Evolutionary conservation across 2,888 invertebrate genomes (phyloP).

Genomic region (Perizoma affinitatum): DNA sequence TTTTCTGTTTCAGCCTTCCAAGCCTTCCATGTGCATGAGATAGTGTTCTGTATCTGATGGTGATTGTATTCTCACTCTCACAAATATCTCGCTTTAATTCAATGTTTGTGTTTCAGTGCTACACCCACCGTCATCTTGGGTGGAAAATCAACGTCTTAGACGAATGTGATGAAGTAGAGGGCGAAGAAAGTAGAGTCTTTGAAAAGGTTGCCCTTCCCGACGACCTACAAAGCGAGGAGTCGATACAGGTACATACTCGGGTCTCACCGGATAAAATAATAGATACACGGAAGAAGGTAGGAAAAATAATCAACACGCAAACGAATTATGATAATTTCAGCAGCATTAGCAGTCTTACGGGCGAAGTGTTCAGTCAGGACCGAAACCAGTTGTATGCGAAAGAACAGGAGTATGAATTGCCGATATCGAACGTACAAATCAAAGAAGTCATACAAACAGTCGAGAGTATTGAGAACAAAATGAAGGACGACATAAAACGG

Average conservation of each 20-base stretch:
- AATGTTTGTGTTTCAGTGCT: slow-evolving; percentile 87
- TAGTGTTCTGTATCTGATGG: slow-evolving; percentile 60
- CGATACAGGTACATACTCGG: slow-evolving; percentile 87
- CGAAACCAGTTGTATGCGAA: slow-evolving; percentile 52
- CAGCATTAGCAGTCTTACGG: slow-evolving; percentile 67
- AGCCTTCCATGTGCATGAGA: slow-evolving; percentile 80
- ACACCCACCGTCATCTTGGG: slow-evolving; percentile 95
- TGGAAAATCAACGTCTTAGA: slow-evolving; percentile 98
- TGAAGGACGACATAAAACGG: slow-evolving; percentile 60
- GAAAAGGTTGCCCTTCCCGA: slow-evolving; percentile 65
- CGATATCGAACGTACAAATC: slow-evolving; percentile 71
- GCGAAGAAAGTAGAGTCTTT: slow-evolving; percentile 80
- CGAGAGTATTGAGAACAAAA: slow-evolving; percentile 68
- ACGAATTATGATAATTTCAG: slow-evolving; percentile 80
- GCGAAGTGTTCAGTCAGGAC: slow-evolving; percentile 56
- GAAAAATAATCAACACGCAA: slow-evolving; percentile 79
- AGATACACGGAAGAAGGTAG: slow-evolving; percentile 69
- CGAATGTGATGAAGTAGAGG: slow-evolving; percentile 87
- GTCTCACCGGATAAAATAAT: slow-evolving; percentile 85
- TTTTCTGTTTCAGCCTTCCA: slow-evolving; percentile 83
- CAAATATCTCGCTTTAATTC: slow-evolving; percentile 9
- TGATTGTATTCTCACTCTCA: slow-evolving; percentile 46
- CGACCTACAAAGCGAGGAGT: slow-evolving; percentile 76
- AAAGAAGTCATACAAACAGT: slow-evolving; percentile 75
- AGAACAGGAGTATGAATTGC: slow-evolving; percentile 74